Base-by-base conservation (phyloP, 2,113 vertebrate species). In the Desmodus rotundus region DNA sequence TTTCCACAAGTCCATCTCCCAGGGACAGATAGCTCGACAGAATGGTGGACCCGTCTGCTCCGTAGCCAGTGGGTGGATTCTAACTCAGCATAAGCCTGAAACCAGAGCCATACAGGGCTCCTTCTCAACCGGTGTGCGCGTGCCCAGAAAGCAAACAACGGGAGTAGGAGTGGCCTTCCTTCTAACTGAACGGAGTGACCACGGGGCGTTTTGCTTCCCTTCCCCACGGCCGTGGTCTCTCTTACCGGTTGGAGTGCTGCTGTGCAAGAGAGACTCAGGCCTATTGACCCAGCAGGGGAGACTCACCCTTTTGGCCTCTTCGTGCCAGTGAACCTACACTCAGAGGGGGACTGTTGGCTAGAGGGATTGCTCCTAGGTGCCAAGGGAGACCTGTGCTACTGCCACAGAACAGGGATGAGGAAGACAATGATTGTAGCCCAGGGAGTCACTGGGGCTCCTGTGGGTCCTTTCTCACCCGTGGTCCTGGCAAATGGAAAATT, bases 371-470 rank as follows among this genome's bases (percentile, higher is more conserved):
- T 63, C 65, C 43, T 61, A 4, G 47, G 19, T 31, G 2, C 67
- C 28, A 19, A 41, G 26, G 54, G 92, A 41, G 3, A n/a, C 58
- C 0, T 3, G 61, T 12, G 19, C 8, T 11, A 0, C 52, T 7
- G 8, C 26, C 10, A 1, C 14, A 5, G 17, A 1, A 3, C 3
- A 3, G 0, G 9, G 19, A 36, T 26, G 10, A 33, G 52, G 31
- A 70, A 33, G 24, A 14, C 0, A 0, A 8, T 0, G 72, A 38
- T 3, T 5, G 28, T 10, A 54, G 47, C 26, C 22, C 33, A 0
- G 8, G 16, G 8, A 16, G 65, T 10, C 52, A 2, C 26, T 2
- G 41, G 41, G 52, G 52, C 6, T 19, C 31, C 41, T 70, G 38
- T 20, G 7, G 16, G 38, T 12, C 11, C 41, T 14, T 16, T 19